Evolutionary conservation across 2,113 vertebrate genomes (phyloP), one percentile per base, ranked within the genome.

Genomic region (Gobius niger): DNA sequence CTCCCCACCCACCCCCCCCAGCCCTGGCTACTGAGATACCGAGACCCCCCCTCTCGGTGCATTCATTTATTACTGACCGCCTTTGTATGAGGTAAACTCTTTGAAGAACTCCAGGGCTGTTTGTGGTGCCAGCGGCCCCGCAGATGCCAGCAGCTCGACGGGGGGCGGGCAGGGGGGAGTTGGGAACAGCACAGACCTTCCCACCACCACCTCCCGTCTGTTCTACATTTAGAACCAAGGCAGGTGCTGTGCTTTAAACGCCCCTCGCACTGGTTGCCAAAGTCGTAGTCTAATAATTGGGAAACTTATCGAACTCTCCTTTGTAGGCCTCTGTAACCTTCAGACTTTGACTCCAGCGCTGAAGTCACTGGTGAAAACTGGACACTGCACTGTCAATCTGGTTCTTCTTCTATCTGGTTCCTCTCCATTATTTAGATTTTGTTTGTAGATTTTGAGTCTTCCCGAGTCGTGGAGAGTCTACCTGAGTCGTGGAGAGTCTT

Each of bases 61-160:
- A 15, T 34, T 42, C 56, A 9, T 60, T n/a, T 42, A n/a, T 60
- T 16, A 60, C 8, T 60, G 54, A 7, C 40, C 40, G 1, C 40
- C 41, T 42, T 60, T 8, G 1, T 13, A 60, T 60, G 57, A 60
- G 57, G 34, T 60, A 42, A 60, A 15, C 56, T 7, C 14, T 60
- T 60, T 42, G 56, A 60, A 60, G 14, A 60, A 42, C 42, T 60
- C 56, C 56, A 60, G 40, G 34, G 40, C 56, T 60, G 56, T 60
- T 60, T 60, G 56, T 60, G 42, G 40, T 42, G 34, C 56, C 56
- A 60, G 9, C 13, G 11, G 14, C 42, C 42, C 14, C 56, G n/a
- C 56, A 41, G 34, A 40, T 60, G 56, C 56, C 56, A 41, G 40
- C 56, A 41, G 56, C 24, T 34, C 24, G 24, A 34, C 24, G 24